Base-by-base conservation (phyloP, 1,140 invertebrate genomes). In the Aethina tumida region DNA sequence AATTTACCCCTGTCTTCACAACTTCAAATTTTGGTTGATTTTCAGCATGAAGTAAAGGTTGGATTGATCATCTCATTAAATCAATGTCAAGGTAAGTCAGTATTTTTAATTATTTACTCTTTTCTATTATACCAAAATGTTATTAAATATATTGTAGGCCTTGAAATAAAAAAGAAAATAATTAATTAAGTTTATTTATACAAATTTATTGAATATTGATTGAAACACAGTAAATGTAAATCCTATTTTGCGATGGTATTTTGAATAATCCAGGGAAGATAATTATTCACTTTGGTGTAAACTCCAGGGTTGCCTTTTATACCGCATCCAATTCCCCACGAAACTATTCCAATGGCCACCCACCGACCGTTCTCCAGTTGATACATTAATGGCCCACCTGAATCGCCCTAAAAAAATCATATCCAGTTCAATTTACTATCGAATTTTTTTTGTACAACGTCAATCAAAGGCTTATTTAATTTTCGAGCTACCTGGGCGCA, bases 261-360 rank as follows among this genome's bases (percentile, higher is more conserved):
- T 14, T 70, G 60, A 21, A 78, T 64, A 43, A 86, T 83, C 82
- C 82, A 86, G 22, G 75, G 68, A 15, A 84, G 60, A 56, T 79
- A 85, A 36, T 72, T 69, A 41, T 73, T 75, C 7, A 86, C 78
- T 9, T 75, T 65, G 0, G 78, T 76, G 52, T 86, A 86, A 12
- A 86, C 66, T 0, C 81, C 82, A 0, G 82, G 82, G 39, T 69
- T 70, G 7, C 65, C 65, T 6, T 71, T 65, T 40, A 78, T 69
- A 1, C 80, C 81, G 44, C 82, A 86, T 5, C 74, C 68, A 4
- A 81, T 68, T 4, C 81, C 83, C 79, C 79, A 85, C 1, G 82
- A 86, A 2, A 88, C 84, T 20, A 92, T 70, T 1, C 87, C 88
- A n/a, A 90, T 67, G 2, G 73, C 70, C 0, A 76, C 68, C 83